These are phyloP conservation scores for Leptinotarsa defecta DNA, from an alignment of 1,140 invertebrate species.

Conservation along the genomic window DNA sequence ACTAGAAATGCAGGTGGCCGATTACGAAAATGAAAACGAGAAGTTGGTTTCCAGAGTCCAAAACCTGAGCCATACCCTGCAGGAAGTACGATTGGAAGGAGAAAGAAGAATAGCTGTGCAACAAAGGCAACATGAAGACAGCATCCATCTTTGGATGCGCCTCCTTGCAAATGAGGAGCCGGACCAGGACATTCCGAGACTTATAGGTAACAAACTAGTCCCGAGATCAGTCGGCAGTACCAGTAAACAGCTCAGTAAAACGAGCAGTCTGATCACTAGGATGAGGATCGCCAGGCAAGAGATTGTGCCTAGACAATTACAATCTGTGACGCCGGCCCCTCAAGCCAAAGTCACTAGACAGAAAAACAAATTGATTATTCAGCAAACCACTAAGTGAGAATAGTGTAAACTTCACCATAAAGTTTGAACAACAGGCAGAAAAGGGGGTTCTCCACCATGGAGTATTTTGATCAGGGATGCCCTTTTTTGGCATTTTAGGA, in stretches of 20 bases:
- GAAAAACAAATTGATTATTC: slow-evolving; percentile 77
- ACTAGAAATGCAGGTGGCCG: slow-evolving; percentile 68
- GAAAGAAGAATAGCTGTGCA: slow-evolving; percentile 62
- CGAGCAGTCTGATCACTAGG: slow-evolving; percentile 49
- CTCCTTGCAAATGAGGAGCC: slow-evolving; percentile 62
- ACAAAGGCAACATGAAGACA: slow-evolving; percentile 67
- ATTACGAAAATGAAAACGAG: slow-evolving; percentile 64
- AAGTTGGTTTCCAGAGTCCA: slow-evolving; percentile 58
- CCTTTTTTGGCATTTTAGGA: too few relatives aligned
- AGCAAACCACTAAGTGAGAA: slow-evolving; percentile 59
- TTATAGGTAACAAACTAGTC: slow-evolving; percentile 42
- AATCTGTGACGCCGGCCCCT: slow-evolving; percentile 61
- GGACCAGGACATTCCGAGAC: slow-evolving; percentile 38
- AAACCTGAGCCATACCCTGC: slow-evolving; percentile 61
- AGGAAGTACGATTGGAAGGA: slow-evolving; percentile 63
- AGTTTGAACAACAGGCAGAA: too few relatives aligned
- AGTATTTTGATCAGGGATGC: too few relatives aligned
- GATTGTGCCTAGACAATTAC: slow-evolving; percentile 62
- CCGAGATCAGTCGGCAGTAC: slow-evolving; percentile 45
- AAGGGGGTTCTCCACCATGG: too few relatives aligned
- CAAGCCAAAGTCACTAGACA: slow-evolving; percentile 76
- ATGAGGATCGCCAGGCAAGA: slow-evolving; percentile 53
- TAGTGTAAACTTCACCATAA: too few relatives aligned
- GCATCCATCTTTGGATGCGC: slow-evolving; percentile 63
- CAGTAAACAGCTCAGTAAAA: slow-evolving; percentile 49